phyloP scores from a whole-genome alignment of 2,888 invertebrate genomes.

The Noctua janthe region DNA sequence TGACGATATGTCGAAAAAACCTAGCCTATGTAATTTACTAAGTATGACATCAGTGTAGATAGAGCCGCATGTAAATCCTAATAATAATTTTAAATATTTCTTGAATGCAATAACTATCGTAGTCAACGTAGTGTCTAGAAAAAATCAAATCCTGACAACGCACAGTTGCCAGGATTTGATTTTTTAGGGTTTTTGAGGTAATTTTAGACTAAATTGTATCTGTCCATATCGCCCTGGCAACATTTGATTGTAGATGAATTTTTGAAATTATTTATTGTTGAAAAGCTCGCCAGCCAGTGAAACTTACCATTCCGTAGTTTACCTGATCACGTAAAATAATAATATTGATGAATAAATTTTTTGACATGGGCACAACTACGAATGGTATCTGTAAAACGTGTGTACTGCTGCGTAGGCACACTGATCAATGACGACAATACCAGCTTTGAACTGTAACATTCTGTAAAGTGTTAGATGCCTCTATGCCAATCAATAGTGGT shows the following conservation, averaged over 20 bases:
- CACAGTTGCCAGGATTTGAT: constrained; percentile 24
- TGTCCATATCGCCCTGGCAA: constrained; percentile 26
- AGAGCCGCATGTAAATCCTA: constrained; percentile 42
- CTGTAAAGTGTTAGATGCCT: constrained; percentile 13
- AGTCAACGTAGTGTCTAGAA: constrained; percentile 29
- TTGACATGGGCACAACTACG: neutral
- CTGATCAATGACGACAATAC: constrained; percentile 41
- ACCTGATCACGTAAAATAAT: constrained; percentile 1
- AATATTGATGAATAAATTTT: neutral
- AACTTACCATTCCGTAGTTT: constrained; percentile 7
- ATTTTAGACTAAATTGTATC: constrained; percentile 6
- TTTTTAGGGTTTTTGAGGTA: neutral
- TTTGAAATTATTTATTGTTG: constrained; percentile 8
- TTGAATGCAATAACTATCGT: constrained; percentile 53
- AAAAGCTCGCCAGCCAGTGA: constrained; percentile 6
- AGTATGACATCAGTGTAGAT: constrained; percentile 48
- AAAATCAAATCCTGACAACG: too few relatives aligned
- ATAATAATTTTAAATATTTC: constrained; percentile 29
- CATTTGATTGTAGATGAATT: constrained; percentile 30
- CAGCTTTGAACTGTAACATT: constrained; percentile 17
- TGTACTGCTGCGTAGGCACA: neutral
- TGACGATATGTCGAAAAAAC: constrained; percentile 44
- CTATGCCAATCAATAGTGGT: neutral
- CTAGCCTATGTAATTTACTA: constrained; percentile 45
- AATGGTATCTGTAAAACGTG: constrained; percentile 9